Evolutionary conservation across 64 coral and sea anemone genomes (phyloP), one percentile per base, ranked within the genome.

Genomic region (Pocillopora verrucosa): DNA sequence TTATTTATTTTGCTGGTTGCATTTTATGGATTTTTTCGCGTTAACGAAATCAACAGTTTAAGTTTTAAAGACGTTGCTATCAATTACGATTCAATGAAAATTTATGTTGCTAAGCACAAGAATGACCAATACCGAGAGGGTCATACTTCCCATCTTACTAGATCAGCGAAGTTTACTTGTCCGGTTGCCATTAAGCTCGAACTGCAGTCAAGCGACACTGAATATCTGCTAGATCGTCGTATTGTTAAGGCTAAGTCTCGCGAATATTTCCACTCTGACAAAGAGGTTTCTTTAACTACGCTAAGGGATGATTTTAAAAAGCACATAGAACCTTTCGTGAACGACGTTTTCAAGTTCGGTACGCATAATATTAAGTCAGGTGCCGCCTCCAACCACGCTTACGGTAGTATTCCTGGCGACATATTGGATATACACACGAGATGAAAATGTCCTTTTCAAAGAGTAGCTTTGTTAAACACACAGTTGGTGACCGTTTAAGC

Each of bases 121-220:
- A 95, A 95, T 24, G 89, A 92, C 38, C 89, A 95, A 16, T 95
- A 77, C 34, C 30, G 90, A 5, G 63, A 92, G 63, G 94, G 89
- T 7, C 93, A 91, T 34, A 76, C 70, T n/a, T 12, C 74, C 3
- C 60, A 78, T 10, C 6, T 92, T 58, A 63, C 72, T 16, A 83
- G 77, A 56, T 75, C 86, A 5, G 61, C 62, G 10, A 92, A 95
- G 57, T 12, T 56, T 34, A 92, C 89, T 3, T 95, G 78, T 37
- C 85, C 72, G 0, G 94, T 86, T 38, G 14, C 34, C 62, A 65
- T 89, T 30, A 83, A 25, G 6, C 56, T 69, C 14, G 57, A 83
- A 19, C 51, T 68, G 12, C 15, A 72, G 16, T 41, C 10, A 63
- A 16, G n/a, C 36, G 41, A 45, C 6, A 24, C 69, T 16, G 16